Base-by-base conservation (phyloP, 2,797 vertebrate species). In the Lophura swinhoii region DNA sequence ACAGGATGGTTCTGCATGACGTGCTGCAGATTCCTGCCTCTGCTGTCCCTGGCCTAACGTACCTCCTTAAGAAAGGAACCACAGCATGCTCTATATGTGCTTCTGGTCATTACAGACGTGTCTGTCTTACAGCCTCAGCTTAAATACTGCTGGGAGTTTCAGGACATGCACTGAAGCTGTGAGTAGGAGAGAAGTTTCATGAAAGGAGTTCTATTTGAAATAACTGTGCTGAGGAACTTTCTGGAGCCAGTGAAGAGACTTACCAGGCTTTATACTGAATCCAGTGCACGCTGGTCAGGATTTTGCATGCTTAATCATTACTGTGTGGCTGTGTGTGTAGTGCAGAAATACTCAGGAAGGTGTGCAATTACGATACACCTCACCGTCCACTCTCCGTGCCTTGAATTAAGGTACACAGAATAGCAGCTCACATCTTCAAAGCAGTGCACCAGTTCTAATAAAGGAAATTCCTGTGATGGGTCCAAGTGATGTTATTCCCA, bases 221-320 rank as follows among this genome's bases (percentile, higher is more conserved):
- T 64, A 81, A 18, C 31, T 33, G 13, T 15, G 14, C 56, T 81
- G 56, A 82, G 63, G 74, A 91, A 81, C 82, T 93, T 60, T 91
- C 48, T 71, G 60, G 44, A 94, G 73, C 35, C 56, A 58, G 14
- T 56, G 63, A 75, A 81, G 39, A 92, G 79, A 48, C 39, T 87
- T 86, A 68, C 33, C 18, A 69, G 80, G 77, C 43, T 93, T 95
- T 95, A 51, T 55, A 20, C 43, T 60, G 94, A 85, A 87, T 63
- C 66, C 28, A 56, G 48, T 41, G 77, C 2, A 0, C 49, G 39
- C 68, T 71, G 75, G 74, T 63, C 39, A 55, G 77, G 71, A 78
- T 82, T 91, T 93, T 91, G 66, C 59, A 18, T 71, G 53, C 78
- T 88, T 91, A 94, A 82, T 84, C 41, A 37, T 60, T 88, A 53